Conservation (phyloP, 2,797 vertebrate genomes). For the Rhabdophis nuchalis region DNA sequence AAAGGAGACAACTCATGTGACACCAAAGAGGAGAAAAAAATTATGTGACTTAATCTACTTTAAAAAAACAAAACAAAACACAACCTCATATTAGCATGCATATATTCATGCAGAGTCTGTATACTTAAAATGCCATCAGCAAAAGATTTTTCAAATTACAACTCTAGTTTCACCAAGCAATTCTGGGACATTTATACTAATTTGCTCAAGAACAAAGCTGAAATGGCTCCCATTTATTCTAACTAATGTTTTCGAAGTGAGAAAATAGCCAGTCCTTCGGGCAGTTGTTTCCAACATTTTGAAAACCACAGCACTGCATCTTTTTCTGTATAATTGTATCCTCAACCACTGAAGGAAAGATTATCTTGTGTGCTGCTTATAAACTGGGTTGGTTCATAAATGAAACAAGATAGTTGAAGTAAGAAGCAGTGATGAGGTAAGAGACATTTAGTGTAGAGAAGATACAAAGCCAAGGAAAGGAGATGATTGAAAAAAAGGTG, state of each 20-base stretch:
- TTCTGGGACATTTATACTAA: background rate
- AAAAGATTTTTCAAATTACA: background rate
- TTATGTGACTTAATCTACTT: background rate
- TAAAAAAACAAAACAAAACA: slow-evolving; percentile 2
- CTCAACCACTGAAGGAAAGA: background rate
- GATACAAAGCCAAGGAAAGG: background rate
- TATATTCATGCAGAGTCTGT: background rate
- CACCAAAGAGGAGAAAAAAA: background rate
- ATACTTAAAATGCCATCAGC: background rate
- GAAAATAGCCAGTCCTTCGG: background rate
- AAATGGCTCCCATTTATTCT: background rate
- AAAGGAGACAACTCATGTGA: slow-evolving; percentile 12
- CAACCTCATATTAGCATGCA: background rate
- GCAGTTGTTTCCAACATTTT: background rate
- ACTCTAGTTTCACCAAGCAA: background rate
- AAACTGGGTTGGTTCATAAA: background rate
- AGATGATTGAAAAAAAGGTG: background rate
- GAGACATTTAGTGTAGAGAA: background rate
- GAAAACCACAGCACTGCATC: background rate
- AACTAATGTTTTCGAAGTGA: background rate
- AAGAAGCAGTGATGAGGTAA: background rate
- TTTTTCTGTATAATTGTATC: background rate
- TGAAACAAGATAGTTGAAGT: background rate
- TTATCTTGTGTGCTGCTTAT: background rate
- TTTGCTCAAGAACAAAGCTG: background rate